These are phyloP conservation scores for Microdon myrmicae DNA, from an alignment of 2,888 invertebrate genomes.

Conservation along the genomic window DNA sequence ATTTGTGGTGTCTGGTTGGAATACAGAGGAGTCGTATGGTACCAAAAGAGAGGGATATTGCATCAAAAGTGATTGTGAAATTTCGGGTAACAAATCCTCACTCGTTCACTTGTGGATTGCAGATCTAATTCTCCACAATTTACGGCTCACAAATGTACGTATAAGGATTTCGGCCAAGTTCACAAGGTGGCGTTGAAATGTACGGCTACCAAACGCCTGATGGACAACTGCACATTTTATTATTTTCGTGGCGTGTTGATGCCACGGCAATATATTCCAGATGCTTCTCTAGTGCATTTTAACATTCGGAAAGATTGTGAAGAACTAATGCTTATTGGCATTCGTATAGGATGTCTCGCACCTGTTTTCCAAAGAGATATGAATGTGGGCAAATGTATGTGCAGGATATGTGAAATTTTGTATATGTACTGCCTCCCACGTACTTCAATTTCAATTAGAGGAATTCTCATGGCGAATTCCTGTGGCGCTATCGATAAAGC, in stretches of 20 bases:
- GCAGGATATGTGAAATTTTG: slow-evolving; percentile 49
- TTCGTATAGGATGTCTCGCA: slow-evolving; percentile 17
- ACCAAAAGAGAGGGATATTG: slow-evolving; percentile 25
- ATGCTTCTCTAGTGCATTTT: slow-evolving; percentile 43
- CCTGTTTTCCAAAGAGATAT: slow-evolving; percentile 12
- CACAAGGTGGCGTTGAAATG: slow-evolving; percentile 40
- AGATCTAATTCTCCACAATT: slow-evolving; percentile 38
- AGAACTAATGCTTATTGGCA: slow-evolving; percentile 34
- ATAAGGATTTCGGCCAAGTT: no score
- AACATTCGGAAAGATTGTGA: slow-evolving; percentile 24
- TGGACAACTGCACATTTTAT: slow-evolving; percentile 40
- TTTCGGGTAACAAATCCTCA: slow-evolving; percentile 12
- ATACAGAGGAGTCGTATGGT: slow-evolving; percentile 39
- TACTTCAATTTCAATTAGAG: slow-evolving; percentile 41
- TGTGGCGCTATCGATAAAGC: slow-evolving; percentile 15
- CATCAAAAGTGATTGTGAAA: slow-evolving; percentile 42
- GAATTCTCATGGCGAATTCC: slow-evolving; percentile 18
- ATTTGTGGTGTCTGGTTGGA: slow-evolving; percentile 23
- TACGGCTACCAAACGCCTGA: slow-evolving; percentile 42
- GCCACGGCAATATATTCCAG: slow-evolving; percentile 34
- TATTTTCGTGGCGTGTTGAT: slow-evolving; percentile 8
- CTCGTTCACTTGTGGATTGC: not conserved
- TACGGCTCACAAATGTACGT: slow-evolving; percentile 9
- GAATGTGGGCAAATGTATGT: slow-evolving; percentile 5
- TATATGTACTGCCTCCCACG: not conserved